Conservation (phyloP, 2,797 vertebrate genomes). For the Apogon hyalosoma region DNA sequence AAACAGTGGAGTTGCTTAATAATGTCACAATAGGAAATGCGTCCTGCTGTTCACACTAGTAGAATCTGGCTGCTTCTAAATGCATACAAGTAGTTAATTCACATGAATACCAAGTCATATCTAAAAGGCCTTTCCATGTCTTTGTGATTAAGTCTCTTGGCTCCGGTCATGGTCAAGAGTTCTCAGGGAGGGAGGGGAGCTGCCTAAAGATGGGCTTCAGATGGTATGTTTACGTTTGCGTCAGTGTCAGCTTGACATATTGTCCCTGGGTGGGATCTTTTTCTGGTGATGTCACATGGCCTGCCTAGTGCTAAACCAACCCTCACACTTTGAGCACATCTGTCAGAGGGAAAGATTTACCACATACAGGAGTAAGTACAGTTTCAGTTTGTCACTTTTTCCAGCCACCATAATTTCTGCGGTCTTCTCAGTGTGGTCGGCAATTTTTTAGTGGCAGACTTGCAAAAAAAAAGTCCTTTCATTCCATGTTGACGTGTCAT, state of each 20-base stretch:
- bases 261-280: constrained; percentile 53
- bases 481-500: background rate
- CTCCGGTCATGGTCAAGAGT: constrained; percentile 4
- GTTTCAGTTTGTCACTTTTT: constrained; percentile 16
- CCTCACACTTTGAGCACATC: background rate
- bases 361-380: background rate
- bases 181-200: constrained; percentile 3
- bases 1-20: background rate
- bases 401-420: background rate
- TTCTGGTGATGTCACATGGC: constrained; percentile 47
- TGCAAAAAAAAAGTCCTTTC: background rate
- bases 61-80: background rate
- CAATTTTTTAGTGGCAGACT: background rate
- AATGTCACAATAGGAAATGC: background rate
- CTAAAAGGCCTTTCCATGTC: background rate
- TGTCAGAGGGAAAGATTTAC: constrained; percentile 16
- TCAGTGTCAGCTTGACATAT: constrained; percentile 56
- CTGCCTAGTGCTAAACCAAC: constrained; percentile 16
- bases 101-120: background rate
- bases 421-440: background rate
- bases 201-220: constrained; percentile 35
- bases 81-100: too few species aligned
- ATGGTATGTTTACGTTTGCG: constrained; percentile 56
- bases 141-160: constrained; percentile 33
- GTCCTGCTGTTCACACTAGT: background rate